phyloP scores from a whole-genome alignment of 2,113 vertebrate genomes.

The Gasterosteus aculeatus region DNA sequence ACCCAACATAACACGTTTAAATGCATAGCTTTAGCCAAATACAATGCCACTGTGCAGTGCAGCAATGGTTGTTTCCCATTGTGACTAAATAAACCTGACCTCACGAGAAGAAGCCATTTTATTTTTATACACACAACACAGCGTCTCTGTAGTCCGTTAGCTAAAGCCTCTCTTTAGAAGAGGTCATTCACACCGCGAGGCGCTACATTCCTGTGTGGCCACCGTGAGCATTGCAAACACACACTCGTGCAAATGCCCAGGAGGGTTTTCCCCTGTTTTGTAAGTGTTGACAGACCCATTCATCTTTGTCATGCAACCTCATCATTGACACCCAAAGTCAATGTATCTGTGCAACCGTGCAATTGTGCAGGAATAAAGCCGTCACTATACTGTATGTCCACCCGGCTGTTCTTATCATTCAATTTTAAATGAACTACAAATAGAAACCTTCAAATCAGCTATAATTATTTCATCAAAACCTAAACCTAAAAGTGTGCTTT shows the following conservation, averaged over 20 bases:
- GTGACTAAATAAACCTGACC: neutral
- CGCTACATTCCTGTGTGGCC: constrained; percentile 51
- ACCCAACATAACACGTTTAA: neutral
- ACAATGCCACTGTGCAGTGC: neutral
- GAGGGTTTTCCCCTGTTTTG: constrained; percentile 22
- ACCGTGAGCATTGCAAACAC: neutral
- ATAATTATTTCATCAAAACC: neutral
- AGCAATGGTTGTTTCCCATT: neutral
- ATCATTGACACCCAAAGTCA: constrained; percentile 32
- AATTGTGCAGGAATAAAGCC: neutral
- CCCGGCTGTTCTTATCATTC: neutral
- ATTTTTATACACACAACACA: neutral
- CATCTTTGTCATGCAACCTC: constrained; percentile 26
- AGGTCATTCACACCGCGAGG: constrained; percentile 41
- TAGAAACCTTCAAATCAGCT: neutral
- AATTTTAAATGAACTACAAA: neutral
- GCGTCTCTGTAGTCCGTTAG: constrained; percentile 14
- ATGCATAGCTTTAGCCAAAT: neutral
- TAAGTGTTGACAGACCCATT: constrained; percentile 45
- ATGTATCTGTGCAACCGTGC: constrained; percentile 23
- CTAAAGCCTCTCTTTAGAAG: constrained; percentile 33
- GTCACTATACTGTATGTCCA: neutral
- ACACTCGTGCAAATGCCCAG: neutral
- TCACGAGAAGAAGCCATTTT: neutral
- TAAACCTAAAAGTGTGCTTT: neutral